Conservation (phyloP, 2,797 vertebrate species). For the Sebastes hubbsi region DNA sequence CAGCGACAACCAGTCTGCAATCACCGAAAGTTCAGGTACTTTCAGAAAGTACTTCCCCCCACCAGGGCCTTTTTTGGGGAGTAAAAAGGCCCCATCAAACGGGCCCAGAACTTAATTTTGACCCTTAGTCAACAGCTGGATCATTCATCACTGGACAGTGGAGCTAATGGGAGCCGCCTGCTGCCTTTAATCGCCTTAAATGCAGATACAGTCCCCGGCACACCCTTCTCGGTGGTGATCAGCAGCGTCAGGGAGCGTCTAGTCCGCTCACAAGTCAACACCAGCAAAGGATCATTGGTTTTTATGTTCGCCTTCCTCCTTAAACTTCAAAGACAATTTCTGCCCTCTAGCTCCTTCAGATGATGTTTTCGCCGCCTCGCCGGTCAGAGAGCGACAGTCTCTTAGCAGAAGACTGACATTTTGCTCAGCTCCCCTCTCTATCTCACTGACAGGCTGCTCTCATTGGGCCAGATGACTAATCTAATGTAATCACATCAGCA, state of each 20-base stretch:
- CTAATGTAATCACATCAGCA: slow-evolving; percentile 84
- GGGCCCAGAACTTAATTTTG: too few relatives aligned
- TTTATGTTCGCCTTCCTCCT: slow-evolving; percentile 28
- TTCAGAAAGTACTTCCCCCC: too few relatives aligned
- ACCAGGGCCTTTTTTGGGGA: rapidly evolving
- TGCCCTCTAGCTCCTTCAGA: slow-evolving; percentile 24
- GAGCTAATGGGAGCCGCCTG: neutral
- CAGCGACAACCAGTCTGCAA: rapidly evolving
- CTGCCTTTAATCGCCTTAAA: slow-evolving; percentile 22
- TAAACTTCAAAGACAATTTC: slow-evolving; percentile 35
- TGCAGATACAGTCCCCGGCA: neutral
- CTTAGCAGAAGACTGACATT: slow-evolving; percentile 65
- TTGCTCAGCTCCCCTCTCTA: slow-evolving; percentile 59
- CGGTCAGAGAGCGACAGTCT: slow-evolving; percentile 47
- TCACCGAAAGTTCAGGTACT: too few relatives aligned
- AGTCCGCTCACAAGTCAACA: slow-evolving; percentile 5
- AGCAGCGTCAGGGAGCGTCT: neutral
- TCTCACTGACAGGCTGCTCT: slow-evolving; percentile 76
- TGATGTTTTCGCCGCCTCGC: slow-evolving; percentile 27
- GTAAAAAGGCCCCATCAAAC: too few relatives aligned
- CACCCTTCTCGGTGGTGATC: slow-evolving; percentile 4
- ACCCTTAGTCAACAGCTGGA: neutral
- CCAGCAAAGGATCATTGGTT: slow-evolving; percentile 19
- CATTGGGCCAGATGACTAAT: slow-evolving; percentile 79
- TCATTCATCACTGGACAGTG: neutral